Evolutionary conservation across 2,888 invertebrate genomes (phyloP).

Genomic region (Ornithoptera alexandrae): DNA sequence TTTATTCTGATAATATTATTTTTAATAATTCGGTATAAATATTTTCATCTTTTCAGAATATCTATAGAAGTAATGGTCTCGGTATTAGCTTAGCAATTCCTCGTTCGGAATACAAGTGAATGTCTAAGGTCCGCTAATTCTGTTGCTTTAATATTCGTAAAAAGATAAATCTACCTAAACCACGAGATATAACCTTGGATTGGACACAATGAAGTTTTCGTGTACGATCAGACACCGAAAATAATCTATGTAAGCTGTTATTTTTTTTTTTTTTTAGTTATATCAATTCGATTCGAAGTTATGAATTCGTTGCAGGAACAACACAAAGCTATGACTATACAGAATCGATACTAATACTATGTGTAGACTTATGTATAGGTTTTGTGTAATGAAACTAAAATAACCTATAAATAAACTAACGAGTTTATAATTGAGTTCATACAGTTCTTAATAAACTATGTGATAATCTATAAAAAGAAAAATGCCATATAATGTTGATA

Average conservation of each 20-base stretch:
- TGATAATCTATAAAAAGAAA: no score
- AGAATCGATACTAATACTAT: constrained; percentile 5
- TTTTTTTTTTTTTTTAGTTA: background rate
- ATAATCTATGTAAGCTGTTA: background rate
- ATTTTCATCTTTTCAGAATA: background rate
- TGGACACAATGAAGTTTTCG: constrained; percentile 1
- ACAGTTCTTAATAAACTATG: no score
- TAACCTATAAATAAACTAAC: no score
- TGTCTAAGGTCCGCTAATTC: background rate
- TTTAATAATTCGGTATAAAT: background rate
- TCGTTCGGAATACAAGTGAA: background rate
- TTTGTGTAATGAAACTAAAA: background rate
- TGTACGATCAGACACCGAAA: background rate
- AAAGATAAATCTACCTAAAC: background rate
- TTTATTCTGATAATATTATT: background rate
- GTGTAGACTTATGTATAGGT: background rate
- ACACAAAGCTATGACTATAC: constrained; percentile 17
- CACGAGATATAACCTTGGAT: background rate
- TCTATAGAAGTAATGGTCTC: background rate
- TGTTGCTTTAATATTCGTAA: background rate
- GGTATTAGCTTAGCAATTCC: background rate
- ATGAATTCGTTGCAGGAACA: constrained; percentile 13
- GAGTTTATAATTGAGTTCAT: no score
- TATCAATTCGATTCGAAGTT: background rate
- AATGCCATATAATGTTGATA: background rate